A percentile compares a stretch with the other conserved stretches of the same genome.
phyloP scores from a whole-genome alignment of 2,113 vertebrate genomes.

The Patagioenas fasciata region DNA sequence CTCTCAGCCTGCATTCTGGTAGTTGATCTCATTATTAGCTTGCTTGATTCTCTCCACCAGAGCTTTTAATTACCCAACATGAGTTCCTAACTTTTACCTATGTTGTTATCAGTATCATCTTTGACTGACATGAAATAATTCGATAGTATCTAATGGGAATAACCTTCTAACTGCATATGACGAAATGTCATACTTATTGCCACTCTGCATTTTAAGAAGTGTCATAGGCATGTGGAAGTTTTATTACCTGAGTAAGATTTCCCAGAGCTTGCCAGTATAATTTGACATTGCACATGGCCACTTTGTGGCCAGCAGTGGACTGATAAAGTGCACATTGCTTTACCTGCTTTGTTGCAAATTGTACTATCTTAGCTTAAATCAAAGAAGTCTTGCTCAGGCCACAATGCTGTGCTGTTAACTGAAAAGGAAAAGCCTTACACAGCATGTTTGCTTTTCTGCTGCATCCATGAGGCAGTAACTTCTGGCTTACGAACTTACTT shows the following conservation, averaged over 20 bases:
- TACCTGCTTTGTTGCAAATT: neutral
- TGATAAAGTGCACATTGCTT: neutral
- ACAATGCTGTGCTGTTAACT: neutral
- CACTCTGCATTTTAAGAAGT: neutral
- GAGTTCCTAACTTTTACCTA: neutral
- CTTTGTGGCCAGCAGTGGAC: neutral
- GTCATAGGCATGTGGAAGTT: neutral
- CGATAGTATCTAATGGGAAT: neutral
- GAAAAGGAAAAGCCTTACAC: neutral
- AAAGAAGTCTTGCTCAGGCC: neutral
- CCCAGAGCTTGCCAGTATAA: neutral
- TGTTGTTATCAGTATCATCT: neutral
- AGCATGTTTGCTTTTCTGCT: neutral
- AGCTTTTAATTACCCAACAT: neutral
- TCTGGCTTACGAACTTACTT: neutral
- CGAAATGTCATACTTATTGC: neutral
- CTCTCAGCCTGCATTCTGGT: neutral
- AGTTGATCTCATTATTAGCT: neutral
- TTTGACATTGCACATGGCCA: neutral
- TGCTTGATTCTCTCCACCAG: neutral
- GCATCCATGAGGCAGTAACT: accelerated
- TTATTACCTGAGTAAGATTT: neutral
- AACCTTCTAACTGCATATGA: neutral
- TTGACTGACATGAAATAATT: neutral
- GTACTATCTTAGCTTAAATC: neutral